phyloP scores from a whole-genome alignment of 1,140 invertebrate genomes.

The Aphis gossypii region DNA sequence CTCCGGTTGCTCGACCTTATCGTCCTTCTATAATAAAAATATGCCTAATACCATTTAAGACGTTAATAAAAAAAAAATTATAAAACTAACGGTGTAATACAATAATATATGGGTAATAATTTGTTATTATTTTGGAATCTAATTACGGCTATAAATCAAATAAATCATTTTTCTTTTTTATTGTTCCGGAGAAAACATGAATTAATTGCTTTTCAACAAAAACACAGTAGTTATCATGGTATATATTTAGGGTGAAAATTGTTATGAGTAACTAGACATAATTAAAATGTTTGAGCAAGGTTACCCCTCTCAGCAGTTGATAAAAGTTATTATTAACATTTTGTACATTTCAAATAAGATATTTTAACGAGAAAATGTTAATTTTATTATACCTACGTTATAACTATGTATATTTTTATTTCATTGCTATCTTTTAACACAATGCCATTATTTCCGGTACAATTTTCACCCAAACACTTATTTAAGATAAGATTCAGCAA shows the following conservation, averaged over 20 bases:
- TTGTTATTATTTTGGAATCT: background rate
- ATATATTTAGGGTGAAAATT: background rate
- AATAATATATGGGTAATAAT: background rate
- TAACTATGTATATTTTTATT: background rate
- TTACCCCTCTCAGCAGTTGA: background rate
- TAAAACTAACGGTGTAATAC: background rate
- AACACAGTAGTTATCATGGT: background rate
- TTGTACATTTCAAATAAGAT: constrained; percentile 1
- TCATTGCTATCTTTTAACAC: background rate
- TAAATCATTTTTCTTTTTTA: background rate
- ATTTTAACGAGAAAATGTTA: background rate
- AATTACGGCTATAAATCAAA: background rate
- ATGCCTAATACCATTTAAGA: background rate
- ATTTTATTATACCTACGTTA: background rate
- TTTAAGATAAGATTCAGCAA: background rate
- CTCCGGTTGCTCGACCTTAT: background rate
- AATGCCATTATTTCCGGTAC: background rate
- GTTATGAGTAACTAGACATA: background rate
- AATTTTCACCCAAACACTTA: background rate
- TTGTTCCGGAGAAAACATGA: background rate
- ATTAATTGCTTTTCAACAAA: background rate
- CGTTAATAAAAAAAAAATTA: background rate
- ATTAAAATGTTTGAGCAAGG: background rate
- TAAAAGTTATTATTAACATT: background rate
- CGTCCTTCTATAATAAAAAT: background rate